Conservation (phyloP, 2,888 invertebrate species). For the Chironomus tentans region DNA sequence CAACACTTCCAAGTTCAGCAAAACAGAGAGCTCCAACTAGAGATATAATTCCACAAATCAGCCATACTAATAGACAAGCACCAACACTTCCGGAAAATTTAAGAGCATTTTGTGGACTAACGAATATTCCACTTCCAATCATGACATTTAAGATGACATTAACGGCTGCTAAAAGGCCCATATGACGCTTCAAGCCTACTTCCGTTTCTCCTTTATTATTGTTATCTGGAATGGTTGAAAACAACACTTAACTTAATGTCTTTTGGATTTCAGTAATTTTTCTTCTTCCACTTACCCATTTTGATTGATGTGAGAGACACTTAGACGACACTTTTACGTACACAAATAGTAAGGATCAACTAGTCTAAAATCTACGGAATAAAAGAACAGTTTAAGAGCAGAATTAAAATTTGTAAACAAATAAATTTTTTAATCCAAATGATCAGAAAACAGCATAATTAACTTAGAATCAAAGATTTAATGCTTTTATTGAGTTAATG, state of each 20-base stretch:
- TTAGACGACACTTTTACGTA: too few species aligned
- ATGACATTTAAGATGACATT: constrained; percentile 78
- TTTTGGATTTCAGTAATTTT: not conserved
- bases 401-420: too few species aligned
- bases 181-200: constrained; percentile 59
- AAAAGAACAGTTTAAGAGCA: too few species aligned
- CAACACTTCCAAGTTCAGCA: constrained; percentile 70
- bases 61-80: constrained; percentile 69
- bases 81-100: constrained; percentile 70
- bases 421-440: too few species aligned
- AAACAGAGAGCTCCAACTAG: constrained; percentile 72
- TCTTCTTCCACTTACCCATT: not conserved
- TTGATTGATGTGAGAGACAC: not conserved
- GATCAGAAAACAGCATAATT: too few species aligned
- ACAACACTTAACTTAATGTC: not conserved
- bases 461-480: too few species aligned
- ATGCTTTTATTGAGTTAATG: too few species aligned
- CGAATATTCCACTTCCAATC: constrained; percentile 86
- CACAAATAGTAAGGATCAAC: too few species aligned
- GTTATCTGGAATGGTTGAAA: not conserved
- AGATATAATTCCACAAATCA: constrained; percentile 66
- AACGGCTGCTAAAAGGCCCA: constrained; percentile 72
- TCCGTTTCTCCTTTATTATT: not conserved
- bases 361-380: too few species aligned
- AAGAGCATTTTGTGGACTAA: constrained; percentile 70